Base-by-base conservation (phyloP, 1,140 invertebrate genomes). In the Octopus bimaculoides region DNA sequence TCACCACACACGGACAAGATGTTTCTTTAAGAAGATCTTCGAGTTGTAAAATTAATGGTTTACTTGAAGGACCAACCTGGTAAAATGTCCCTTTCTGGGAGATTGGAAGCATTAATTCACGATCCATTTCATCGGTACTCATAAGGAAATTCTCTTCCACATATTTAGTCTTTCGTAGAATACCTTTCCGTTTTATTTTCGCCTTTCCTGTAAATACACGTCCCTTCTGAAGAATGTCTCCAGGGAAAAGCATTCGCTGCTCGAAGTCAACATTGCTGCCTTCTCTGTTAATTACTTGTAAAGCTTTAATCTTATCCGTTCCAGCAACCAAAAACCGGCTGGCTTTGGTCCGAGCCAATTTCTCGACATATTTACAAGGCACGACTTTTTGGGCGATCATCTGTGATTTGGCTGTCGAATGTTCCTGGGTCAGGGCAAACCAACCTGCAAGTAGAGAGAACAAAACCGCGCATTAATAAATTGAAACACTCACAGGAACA, bases 61-160 rank as follows among this genome's bases (percentile, higher is more conserved):
- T 79, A 69, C 10, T 75, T 75, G 7, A 75, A 77, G 7, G 73
- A 74, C 5, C 78, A 77, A 12, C 81, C 77, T 5, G 83, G 77
- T 85, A 86, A 79, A 87, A 87, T n/a, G 78, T 14, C 26, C 86
- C 86, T 53, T 81, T 76, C 56, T 83, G 81, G 9, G 80, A 78
- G 74, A 84, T 81, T 12, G 83, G 82, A 74, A 87, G 77, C 54
- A 85, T 78, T 4, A 87, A 54, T 78, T 87, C 86, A 56, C 86
- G 71, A 55, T 86, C 86, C 7, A 81, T 77, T 12, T 86, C 82
- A 77, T 87, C 86, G 4, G 81, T 84, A 75, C 86, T 86, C 77
- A 83, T 75, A 5, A 87, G 75, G 56, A 83, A 87, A 52, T 82
- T 83, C 53, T 84, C 85, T 54, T 76, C 79, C 10, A 80, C 77